Percentiles rank a stretch among this genome's conserved stretches.
Evolutionary conservation across 35 echinoderm and acorn worm genomes (phyloP).

Genomic region (Heliocidaris tuberculata): DNA sequence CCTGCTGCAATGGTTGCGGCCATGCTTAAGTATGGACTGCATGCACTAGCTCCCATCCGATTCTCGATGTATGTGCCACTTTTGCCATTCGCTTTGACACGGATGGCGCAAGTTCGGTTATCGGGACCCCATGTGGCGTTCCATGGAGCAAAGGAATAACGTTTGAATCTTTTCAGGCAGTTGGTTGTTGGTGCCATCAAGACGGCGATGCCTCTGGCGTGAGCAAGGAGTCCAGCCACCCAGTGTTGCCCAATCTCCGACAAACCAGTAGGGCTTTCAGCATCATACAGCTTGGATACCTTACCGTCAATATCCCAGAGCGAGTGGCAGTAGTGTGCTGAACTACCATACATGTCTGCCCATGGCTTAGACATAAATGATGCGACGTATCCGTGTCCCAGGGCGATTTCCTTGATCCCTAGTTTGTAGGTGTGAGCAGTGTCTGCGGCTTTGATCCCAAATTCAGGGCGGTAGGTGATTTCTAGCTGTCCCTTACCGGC

Average conservation of each 20-base stretch:
- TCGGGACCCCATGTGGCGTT: conserved; percentile 67
- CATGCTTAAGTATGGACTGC: conserved; percentile 55
- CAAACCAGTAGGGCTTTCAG: conserved; percentile 36
- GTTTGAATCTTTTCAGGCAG: conserved; percentile 55
- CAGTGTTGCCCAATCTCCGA: conserved; percentile 66
- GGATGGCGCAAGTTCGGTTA: conserved; percentile 61
- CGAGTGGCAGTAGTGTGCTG: conserved; percentile 70
- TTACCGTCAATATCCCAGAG: conserved; percentile 61
- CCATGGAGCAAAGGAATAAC: conserved; percentile 48
- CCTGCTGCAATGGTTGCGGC: conserved; percentile 70
- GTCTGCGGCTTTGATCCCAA: conserved; percentile 69
- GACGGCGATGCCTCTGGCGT: conserved; percentile 57
- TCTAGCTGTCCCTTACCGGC: conserved; percentile 59
- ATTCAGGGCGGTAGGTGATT: conserved; percentile 66
- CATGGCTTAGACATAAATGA: conserved; percentile 67
- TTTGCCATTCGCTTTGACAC: conserved; percentile 50
- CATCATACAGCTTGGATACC: conserved; percentile 50
- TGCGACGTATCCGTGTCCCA: conserved; percentile 50
- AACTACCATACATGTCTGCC: conserved; percentile 15
- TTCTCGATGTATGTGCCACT: conserved; percentile 60
- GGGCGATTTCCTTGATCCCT: conserved; percentile 71
- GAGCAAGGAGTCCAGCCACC: conserved; percentile 63
- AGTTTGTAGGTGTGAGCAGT: conserved; percentile 68
- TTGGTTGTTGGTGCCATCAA: conserved; percentile 63
- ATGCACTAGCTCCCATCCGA: conserved; percentile 45